Evolutionary conservation across 2,888 invertebrate genomes (phyloP).

Genomic region (Melieria crassipennis): DNA sequence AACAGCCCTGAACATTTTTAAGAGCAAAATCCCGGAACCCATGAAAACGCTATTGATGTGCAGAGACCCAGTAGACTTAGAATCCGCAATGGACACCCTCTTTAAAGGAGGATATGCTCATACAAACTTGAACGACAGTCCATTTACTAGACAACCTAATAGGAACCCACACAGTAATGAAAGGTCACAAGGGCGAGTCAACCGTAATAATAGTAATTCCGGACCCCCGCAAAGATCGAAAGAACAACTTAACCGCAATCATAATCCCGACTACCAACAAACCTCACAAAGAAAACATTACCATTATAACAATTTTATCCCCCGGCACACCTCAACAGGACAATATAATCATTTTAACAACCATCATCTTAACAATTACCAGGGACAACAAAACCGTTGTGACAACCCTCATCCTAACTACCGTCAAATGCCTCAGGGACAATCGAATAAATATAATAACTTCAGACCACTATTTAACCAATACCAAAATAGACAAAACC

Average conservation of each 20-base stretch:
- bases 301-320: too few relatives aligned
- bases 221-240: too few relatives aligned
- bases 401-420: too few relatives aligned
- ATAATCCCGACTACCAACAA: too few relatives aligned
- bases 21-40: constrained; percentile 34
- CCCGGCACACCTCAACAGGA: neutral
- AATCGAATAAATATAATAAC: too few relatives aligned
- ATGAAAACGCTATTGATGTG: too few relatives aligned
- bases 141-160: constrained; percentile 5
- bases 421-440: too few relatives aligned
- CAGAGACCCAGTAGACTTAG: too few relatives aligned
- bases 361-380: too few relatives aligned
- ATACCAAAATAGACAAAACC: neutral
- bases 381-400: constrained; percentile 1
- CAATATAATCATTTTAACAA: constrained; percentile 21
- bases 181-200: neutral
- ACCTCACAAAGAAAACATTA: too few relatives aligned
- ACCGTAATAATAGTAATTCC: neutral
- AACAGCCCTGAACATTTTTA: constrained; percentile 42
- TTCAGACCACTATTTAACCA: too few relatives aligned
- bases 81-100: constrained; percentile 31
- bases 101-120: neutral
- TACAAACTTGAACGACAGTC: neutral
- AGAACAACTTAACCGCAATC: too few relatives aligned
- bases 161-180: neutral